Evolutionary conservation across 2,797 vertebrate genomes (phyloP).

Genomic region (Propithecus perrieri): DNA sequence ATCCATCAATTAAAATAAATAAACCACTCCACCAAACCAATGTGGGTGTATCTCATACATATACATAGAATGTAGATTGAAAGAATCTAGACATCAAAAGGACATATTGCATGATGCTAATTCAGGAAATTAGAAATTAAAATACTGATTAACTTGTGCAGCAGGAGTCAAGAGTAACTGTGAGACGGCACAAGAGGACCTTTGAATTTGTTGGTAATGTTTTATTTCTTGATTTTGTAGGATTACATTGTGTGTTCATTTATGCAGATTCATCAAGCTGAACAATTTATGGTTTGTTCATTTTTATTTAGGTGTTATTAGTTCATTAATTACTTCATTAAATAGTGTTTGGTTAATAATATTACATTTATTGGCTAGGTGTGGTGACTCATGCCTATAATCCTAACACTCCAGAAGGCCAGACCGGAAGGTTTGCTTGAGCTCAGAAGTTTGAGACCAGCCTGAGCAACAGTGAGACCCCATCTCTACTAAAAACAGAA

Average conservation of each 20-base stretch:
- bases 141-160: background rate
- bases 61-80: background rate
- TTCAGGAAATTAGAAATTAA: background rate
- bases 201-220: background rate
- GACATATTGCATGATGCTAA: background rate
- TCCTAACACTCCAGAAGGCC: too few species aligned
- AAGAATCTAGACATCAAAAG: background rate
- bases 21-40: background rate
- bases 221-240: background rate
- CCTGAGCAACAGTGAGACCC: too few species aligned
- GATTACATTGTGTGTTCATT: background rate
- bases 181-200: fast-evolving
- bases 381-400: too few species aligned
- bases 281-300: background rate
- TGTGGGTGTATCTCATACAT: background rate
- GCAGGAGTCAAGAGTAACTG: background rate
- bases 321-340: background rate
- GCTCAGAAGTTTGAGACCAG: too few species aligned
- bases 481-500: too few species aligned
- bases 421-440: too few species aligned
- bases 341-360: background rate
- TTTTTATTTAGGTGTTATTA: background rate
- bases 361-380: too few species aligned
- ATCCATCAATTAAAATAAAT: background rate
- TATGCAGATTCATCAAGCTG: background rate